Base-by-base conservation (phyloP, 2,888 invertebrate genomes). In the Lasioglossum lativentre region DNA sequence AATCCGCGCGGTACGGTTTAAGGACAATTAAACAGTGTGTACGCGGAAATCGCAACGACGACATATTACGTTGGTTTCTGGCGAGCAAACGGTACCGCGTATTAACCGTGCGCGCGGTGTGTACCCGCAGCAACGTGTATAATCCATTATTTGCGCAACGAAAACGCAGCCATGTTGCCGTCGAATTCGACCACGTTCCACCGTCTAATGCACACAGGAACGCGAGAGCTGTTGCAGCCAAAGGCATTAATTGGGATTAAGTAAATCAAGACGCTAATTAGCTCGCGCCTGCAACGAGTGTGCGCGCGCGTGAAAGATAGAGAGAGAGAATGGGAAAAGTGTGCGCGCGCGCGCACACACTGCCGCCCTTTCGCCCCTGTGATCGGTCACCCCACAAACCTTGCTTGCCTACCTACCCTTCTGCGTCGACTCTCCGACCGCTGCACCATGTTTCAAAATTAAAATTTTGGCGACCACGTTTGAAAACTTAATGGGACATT, bases 231-330 rank as follows among this genome's bases (percentile, higher is more conserved):
- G 90, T 90, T 91, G 86, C 91, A 90, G 91, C 90, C 92, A 89
- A 90, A 90, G 91, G 94, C 92, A 94, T 95, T 95, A 95, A 95
- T 95, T 95, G 95, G 95, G 95, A 95, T 95, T 95, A 95, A 95
- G 95, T 95, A 95, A 95, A 95, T 95, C 95, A 95, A 95, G 95
- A 95, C 94, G 94, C 95, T 95, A 95, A 95, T 95, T 95, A 95
- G 95, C 95, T 94, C 93, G 93, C 91, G 86, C 90, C 84, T 80
- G 82, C 86, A 80, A 82, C 86, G 82, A 82, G 77, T 86, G 79
- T 70, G 68, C 81, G 42, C 52, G 40, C 34, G 68, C n/a, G 88
- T n/a, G n/a, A n/a, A n/a, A n/a, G 12, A 19, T 12, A 56, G 12
- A 56, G 56, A 56, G 8, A 6, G 56, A 56, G n/a, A 56, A 8